A percentile compares a stretch with the other conserved stretches of the same genome.
These are phyloP conservation scores for Terrapene triunguis DNA, from an alignment of 2,113 vertebrate genomes.

Conservation along the genomic window DNA sequence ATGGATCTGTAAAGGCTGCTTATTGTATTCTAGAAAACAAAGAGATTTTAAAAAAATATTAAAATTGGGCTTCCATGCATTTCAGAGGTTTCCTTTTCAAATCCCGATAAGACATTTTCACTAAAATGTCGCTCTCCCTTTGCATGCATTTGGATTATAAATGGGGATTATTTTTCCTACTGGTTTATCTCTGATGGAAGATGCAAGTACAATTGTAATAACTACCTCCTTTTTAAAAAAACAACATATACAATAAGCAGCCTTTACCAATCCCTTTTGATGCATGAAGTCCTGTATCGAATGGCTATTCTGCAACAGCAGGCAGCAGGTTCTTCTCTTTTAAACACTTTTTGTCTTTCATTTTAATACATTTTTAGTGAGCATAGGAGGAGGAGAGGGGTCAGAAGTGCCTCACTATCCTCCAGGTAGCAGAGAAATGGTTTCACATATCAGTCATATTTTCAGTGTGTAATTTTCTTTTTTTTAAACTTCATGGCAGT, in stretches of 20 bases:
- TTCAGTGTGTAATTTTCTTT: neutral
- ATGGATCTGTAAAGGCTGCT: neutral
- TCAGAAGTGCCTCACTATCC: neutral
- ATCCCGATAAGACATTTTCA: constrained; percentile 27
- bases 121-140: neutral
- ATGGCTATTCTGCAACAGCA: neutral
- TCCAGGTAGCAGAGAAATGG: neutral
- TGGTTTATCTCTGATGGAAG: neutral
- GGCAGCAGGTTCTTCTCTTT: neutral
- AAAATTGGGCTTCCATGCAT: constrained; percentile 13
- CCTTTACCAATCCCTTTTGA: neutral
- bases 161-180: neutral
- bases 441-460: neutral
- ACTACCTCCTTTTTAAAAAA: neutral
- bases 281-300: neutral
- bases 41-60: constrained; percentile 2
- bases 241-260: neutral
- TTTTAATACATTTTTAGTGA: neutral
- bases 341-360: neutral
- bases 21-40: neutral
- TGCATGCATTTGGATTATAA: constrained; percentile 11
- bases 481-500: neutral
- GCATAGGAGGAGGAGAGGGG: neutral
- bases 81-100: neutral
- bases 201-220: neutral